Evolutionary conservation across 2,113 vertebrate species (phyloP).

Genomic region (Reinhardtius hippoglossoides): DNA sequence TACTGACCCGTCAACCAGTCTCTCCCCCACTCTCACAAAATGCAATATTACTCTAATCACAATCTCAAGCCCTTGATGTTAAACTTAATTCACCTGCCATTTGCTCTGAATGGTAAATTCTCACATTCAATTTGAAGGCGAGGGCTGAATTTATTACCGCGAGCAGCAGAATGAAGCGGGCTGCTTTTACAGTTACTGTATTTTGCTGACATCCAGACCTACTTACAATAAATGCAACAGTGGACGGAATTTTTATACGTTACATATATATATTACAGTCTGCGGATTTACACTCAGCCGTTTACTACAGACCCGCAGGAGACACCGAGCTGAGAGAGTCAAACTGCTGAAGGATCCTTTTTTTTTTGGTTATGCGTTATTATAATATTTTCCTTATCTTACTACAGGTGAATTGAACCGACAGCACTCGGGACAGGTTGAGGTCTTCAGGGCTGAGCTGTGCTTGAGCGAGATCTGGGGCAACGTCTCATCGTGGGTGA

Average conservation of each 20-base stretch:
- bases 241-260: constrained; percentile 11
- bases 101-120: constrained; percentile 50
- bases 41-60: constrained; percentile 24
- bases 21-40: constrained; percentile 2
- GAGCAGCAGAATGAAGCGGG: constrained; percentile 11
- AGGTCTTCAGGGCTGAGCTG: too few species aligned
- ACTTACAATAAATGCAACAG: background rate
- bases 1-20: background rate
- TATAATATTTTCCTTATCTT: too few species aligned
- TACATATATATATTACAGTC: too few species aligned
- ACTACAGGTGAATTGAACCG: too few species aligned
- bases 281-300: too few species aligned
- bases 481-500: too few species aligned
- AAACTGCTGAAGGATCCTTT: too few species aligned
- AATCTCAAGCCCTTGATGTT: constrained; percentile 39
- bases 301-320: background rate
- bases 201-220: constrained; percentile 20
- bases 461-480: too few species aligned
- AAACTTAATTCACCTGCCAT: constrained; percentile 47
- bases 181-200: constrained; percentile 13
- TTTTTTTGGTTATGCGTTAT: too few species aligned
- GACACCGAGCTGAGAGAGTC: background rate
- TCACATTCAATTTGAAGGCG: constrained; percentile 20
- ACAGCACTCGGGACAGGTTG: too few species aligned
- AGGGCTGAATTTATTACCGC: constrained; percentile 18